A percentile compares a stretch with the other conserved stretches of the same genome.
phyloP scores from a whole-genome alignment of 2,113 vertebrate genomes.

The Agapornis roseicollis region DNA sequence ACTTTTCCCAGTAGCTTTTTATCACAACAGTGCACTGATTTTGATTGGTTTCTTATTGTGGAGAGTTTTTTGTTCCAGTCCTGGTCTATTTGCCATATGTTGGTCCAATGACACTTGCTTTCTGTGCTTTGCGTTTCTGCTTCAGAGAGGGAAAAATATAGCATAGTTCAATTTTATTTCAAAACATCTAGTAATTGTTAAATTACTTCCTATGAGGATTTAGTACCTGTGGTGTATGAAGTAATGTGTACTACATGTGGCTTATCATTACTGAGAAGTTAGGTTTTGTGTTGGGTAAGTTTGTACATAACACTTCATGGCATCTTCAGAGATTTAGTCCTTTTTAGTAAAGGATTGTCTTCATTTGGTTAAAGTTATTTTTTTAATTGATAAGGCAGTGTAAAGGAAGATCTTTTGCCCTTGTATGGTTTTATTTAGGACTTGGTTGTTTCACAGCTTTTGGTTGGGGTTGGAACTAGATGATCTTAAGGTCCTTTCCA shows the following conservation, averaged over 20 bases:
- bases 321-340: neutral
- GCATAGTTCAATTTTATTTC: neutral
- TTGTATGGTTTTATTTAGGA: neutral
- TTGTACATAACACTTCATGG: rapidly evolving
- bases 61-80: neutral
- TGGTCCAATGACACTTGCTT: neutral
- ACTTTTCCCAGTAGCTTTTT: neutral
- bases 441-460: neutral
- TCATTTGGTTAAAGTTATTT: neutral
- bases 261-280: neutral
- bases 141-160: neutral
- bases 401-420: neutral
- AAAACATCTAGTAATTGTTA: neutral
- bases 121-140: neutral
- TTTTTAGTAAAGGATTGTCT: neutral
- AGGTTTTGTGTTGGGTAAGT: neutral
- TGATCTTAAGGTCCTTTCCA: no score
- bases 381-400: neutral
- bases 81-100: neutral
- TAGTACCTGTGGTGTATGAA: neutral
- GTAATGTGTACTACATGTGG: neutral
- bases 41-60: neutral
- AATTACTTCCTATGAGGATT: neutral
- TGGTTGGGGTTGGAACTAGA: no score
- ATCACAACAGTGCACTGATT: neutral